Percentiles rank a stretch among this genome's conserved stretches.
These are phyloP conservation scores for crab-eating macaque (Macaca fascicularis) DNA, from an alignment of 2,113 vertebrate genomes.

Conservation along the genomic window DNA sequence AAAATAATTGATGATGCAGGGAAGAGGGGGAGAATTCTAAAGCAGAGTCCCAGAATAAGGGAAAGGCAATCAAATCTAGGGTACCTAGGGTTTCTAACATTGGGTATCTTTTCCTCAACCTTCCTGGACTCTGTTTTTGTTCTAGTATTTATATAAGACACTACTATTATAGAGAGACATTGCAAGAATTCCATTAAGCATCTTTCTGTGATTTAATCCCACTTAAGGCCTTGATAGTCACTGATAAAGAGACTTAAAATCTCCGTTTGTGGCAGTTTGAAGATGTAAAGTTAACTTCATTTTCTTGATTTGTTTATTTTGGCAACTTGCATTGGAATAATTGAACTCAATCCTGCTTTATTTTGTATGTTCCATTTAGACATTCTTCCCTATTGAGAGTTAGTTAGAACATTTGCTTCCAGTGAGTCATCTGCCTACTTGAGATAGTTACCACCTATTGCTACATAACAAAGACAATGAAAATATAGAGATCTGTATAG, in stretches of 20 bases:
- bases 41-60: background rate
- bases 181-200: background rate
- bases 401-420: constrained; percentile 18
- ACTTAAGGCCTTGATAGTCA: background rate
- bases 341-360: background rate
- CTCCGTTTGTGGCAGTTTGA: background rate
- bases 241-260: background rate
- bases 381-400: constrained; percentile 4
- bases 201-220: background rate
- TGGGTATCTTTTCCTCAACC: background rate
- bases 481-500: background rate
- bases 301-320: background rate
- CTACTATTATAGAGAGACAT: background rate
- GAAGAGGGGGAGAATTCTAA: background rate
- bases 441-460: background rate
- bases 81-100: background rate
- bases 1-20: background rate
- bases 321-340: background rate
- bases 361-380: background rate
- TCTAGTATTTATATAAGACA: background rate
- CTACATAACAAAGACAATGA: background rate
- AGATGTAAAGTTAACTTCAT: background rate
- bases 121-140: background rate
- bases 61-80: background rate
- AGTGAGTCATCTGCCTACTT: background rate